Conservation (phyloP, 2,113 vertebrate species). For the Ranitomeya variabilis region DNA sequence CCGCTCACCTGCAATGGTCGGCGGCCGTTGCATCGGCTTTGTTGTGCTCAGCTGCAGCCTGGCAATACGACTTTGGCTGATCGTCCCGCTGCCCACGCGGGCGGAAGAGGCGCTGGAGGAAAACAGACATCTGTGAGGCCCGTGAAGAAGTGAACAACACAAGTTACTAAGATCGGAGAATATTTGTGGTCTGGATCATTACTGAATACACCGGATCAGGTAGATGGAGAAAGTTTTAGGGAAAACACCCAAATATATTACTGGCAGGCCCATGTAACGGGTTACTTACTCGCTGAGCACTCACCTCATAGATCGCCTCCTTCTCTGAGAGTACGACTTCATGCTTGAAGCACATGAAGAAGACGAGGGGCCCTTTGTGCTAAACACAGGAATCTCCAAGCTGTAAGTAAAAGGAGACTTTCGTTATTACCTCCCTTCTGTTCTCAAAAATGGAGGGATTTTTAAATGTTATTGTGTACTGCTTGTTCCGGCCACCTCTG, state of each 20-base stretch:
- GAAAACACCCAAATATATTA: not conserved
- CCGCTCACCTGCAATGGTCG: conserved; percentile 25
- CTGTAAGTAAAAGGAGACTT: not conserved
- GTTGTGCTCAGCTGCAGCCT: conserved; percentile 4
- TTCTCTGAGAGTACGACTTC: conserved; percentile 37
- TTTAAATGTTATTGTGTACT: no score
- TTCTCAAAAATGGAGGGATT: no score
- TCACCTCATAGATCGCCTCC: conserved; percentile 41
- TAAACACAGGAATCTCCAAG: conserved; percentile 39
- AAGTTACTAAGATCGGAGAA: not conserved
- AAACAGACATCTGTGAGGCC: not conserved
- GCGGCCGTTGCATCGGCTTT: conserved; percentile 7
- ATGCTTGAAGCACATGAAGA: not conserved
- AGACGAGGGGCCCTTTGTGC: not conserved
- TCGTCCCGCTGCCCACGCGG: not conserved
- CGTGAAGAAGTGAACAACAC: not conserved
- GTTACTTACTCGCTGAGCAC: not conserved
- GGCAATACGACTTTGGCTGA: conserved; percentile 4
- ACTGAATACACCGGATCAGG: not conserved
- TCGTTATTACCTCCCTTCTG: not conserved
- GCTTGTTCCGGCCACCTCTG: no score
- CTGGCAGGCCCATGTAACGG: not conserved
- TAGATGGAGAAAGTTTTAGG: no score
- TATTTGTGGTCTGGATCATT: not conserved
- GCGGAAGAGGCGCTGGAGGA: conserved; percentile 14